Conservation (phyloP, 2,888 invertebrate species). For the Tiliacea citrago region DNA sequence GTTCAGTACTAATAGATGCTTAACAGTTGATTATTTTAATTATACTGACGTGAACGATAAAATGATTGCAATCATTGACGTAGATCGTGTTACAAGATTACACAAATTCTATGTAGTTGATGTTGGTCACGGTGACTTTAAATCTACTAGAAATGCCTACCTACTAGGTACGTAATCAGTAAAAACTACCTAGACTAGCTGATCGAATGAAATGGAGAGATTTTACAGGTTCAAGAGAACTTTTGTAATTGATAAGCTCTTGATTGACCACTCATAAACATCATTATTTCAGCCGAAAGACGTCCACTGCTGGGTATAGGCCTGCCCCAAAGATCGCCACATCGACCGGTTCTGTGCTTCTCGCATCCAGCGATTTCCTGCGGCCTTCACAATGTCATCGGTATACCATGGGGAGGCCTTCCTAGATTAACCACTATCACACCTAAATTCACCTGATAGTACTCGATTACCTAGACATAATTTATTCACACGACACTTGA, state of each 20-base stretch:
- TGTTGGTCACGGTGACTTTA: constrained; percentile 9
- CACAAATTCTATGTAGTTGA: not conserved
- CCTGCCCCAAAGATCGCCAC: too few relatives aligned
- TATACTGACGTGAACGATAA: constrained; percentile 9
- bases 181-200: not conserved
- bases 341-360: too few relatives aligned
- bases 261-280: not conserved
- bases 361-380: too few relatives aligned
- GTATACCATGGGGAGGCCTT: too few relatives aligned
- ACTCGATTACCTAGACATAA: too few relatives aligned
- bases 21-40: constrained; percentile 10
- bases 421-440: too few relatives aligned
- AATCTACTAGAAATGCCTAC: not conserved
- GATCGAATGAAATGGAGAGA: not conserved
- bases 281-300: too few relatives aligned
- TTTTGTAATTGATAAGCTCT: not conserved
- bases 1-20: not conserved
- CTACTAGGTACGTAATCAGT: not conserved
- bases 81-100: not conserved
- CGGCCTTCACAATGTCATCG: too few relatives aligned
- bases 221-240: not conserved
- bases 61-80: constrained; percentile 11
- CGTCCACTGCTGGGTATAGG: too few relatives aligned
- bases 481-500: too few relatives aligned
- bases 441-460: too few relatives aligned